A percentile compares a stretch with the other conserved stretches of the same genome.
Conservation (phyloP, 2,888 invertebrate species). For the Allophyes oxyacanthae region DNA sequence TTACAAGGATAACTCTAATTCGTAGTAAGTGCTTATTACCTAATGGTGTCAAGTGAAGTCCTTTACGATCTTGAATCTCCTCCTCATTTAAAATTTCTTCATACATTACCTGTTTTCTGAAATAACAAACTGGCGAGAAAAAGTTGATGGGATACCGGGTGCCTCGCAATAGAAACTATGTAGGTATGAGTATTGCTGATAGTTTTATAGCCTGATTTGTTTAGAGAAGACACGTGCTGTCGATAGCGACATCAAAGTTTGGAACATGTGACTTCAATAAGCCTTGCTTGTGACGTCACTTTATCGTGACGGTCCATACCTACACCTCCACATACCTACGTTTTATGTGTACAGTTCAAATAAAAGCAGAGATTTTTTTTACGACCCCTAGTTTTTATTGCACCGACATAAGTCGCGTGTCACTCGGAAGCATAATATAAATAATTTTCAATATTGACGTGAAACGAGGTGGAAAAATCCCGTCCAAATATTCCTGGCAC, state of each 20-base stretch:
- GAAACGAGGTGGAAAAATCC: conserved; percentile 3
- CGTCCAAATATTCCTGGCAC: conserved; percentile 3
- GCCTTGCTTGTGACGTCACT: neutral
- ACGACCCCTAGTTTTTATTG: too few relatives aligned
- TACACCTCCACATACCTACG: too few relatives aligned
- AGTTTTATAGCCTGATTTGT: conserved; percentile 42
- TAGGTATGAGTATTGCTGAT: conserved; percentile 10
- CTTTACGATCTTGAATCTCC: too few relatives aligned
- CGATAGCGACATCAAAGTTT: conserved; percentile 18
- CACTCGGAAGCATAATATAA: conserved; percentile 1
- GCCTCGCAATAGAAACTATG: conserved; percentile 8
- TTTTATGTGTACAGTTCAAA: too few relatives aligned
- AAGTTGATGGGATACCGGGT: conserved; percentile 6
- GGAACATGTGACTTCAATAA: conserved; percentile 45
- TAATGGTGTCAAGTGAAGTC: conserved; percentile 20
- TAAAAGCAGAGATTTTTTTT: too few relatives aligned
- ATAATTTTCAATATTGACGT: conserved; percentile 15
- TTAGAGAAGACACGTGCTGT: conserved; percentile 46
- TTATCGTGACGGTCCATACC: neutral
- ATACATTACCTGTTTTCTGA: too few relatives aligned
- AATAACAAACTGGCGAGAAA: neutral
- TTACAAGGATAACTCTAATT: conserved; percentile 28
- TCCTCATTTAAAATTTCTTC: too few relatives aligned
- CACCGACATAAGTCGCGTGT: neutral
- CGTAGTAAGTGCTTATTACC: neutral